A percentile compares a stretch with the other conserved stretches of the same genome.
Conservation (phyloP, 1,140 invertebrate species). For the Caerostris extrusa region DNA sequence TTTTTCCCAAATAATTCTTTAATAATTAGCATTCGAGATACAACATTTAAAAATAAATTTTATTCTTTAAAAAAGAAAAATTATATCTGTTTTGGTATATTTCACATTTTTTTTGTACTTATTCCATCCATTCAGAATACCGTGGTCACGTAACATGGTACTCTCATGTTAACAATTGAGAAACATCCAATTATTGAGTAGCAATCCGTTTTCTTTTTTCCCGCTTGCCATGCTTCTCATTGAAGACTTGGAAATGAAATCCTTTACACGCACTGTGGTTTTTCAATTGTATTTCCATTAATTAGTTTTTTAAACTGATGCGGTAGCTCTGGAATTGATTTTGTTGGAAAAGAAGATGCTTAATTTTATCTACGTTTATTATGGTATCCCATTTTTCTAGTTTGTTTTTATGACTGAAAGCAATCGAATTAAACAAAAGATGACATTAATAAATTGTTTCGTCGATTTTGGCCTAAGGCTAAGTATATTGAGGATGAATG, state of each 20-base stretch:
- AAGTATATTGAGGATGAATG: not conserved
- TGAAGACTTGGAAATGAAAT: not conserved
- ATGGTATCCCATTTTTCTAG: not conserved
- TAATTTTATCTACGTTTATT: constrained; percentile 18
- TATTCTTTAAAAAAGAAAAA: not conserved
- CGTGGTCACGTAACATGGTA: not conserved
- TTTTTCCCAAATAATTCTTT: not conserved
- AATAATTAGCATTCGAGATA: not conserved
- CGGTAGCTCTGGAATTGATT: constrained; percentile 19
- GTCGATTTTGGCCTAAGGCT: not conserved
- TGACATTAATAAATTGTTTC: constrained; percentile 33
- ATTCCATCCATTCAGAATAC: not conserved
- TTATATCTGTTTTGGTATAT: not conserved
- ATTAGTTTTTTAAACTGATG: constrained; percentile 47
- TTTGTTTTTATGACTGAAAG: not conserved
- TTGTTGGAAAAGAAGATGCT: constrained; percentile 76
- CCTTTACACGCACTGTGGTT: not conserved
- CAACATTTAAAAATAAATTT: not conserved
- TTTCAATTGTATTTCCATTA: constrained; percentile 31
- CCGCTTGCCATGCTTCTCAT: not conserved
- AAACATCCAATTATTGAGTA: constrained; percentile 35
- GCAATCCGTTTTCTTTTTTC: not conserved
- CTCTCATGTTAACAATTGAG: not conserved
- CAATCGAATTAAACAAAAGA: not conserved
- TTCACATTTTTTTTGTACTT: not conserved